Percentiles rank a stretch among this genome's conserved stretches.
phyloP scores from a whole-genome alignment of 2,113 vertebrate genomes.

The Nannobrachium achirus region DNA sequence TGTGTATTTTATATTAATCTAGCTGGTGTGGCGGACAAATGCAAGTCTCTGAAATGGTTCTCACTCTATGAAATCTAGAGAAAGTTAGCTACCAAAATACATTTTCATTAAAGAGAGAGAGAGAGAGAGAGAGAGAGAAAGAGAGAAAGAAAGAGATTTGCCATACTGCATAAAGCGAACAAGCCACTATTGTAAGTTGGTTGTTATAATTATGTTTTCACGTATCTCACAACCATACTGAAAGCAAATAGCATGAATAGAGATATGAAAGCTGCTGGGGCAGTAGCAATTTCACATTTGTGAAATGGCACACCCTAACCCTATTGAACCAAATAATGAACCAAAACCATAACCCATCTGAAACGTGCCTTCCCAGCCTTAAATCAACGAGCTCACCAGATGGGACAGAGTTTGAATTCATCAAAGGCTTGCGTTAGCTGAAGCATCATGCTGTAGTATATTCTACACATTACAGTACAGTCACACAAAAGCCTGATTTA shows the following conservation, averaged over 20 bases:
- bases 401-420: conserved; percentile 55
- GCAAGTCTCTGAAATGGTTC: conserved; percentile 42
- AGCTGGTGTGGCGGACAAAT: background rate
- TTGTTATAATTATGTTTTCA: conserved; percentile 65
- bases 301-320: conserved; percentile 53
- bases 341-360: conserved; percentile 48
- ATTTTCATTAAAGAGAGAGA: conserved; percentile 20
- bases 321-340: conserved; percentile 54
- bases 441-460: conserved; percentile 67
- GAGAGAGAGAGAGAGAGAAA: conserved; percentile 61
- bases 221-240: conserved; percentile 38
- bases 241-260: background rate
- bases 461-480: conserved; percentile 52
- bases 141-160: conserved; percentile 44
- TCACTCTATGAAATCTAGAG: conserved; percentile 17
- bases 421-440: conserved; percentile 27
- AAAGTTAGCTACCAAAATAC: conserved; percentile 46
- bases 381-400: conserved; percentile 34
- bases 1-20: background rate
- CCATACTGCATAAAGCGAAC: conserved; percentile 60
- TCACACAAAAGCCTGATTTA: conserved; percentile 35
- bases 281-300: background rate
- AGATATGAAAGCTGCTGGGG: background rate
- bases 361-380: conserved; percentile 1
- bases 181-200: conserved; percentile 56